Percentiles rank a stretch among this genome's conserved stretches.
Evolutionary conservation across 1,140 invertebrate genomes (phyloP).

Genomic region (Caerostris extrusa): DNA sequence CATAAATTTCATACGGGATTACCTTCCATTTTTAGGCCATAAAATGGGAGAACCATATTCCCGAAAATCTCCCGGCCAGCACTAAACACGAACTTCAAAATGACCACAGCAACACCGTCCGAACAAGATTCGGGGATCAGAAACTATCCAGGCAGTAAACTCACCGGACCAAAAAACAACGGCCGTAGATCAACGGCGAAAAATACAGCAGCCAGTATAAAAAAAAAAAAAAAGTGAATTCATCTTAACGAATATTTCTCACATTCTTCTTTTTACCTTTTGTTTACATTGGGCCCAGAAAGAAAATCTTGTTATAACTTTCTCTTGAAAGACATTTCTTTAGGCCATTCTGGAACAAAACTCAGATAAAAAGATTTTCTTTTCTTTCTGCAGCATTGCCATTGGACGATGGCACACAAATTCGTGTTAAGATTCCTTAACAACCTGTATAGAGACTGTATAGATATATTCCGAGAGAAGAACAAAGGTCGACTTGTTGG

Average conservation of each 20-base stretch:
- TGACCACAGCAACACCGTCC: neutral
- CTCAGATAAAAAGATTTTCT: conserved; percentile 65
- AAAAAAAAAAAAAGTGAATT: conserved; percentile 43
- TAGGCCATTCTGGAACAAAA: conserved; percentile 49
- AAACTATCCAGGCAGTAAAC: conserved; percentile 20
- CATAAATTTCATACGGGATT: too few species aligned
- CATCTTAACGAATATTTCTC: conserved; percentile 67
- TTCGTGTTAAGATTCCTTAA: conserved; percentile 34
- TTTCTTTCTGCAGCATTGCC: neutral
- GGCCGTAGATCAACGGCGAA: neutral
- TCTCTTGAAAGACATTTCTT: conserved; percentile 63
- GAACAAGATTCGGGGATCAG: neutral
- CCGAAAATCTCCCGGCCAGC: neutral
- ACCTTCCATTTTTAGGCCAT: neutral
- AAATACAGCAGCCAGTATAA: neutral
- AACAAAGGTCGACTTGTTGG: conserved; percentile 21
- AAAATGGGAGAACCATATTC: conserved; percentile 5
- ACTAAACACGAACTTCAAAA: neutral
- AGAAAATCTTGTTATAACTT: conserved; percentile 72
- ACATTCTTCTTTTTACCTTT: conserved; percentile 26
- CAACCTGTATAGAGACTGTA: conserved; percentile 2
- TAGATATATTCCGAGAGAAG: neutral
- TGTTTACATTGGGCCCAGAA: neutral
- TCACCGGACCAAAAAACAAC: conserved; percentile 29
- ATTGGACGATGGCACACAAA: conserved; percentile 20